These are phyloP conservation scores for Brevimyrus niger DNA, from an alignment of 2,113 vertebrate species.

Conservation along the genomic window DNA sequence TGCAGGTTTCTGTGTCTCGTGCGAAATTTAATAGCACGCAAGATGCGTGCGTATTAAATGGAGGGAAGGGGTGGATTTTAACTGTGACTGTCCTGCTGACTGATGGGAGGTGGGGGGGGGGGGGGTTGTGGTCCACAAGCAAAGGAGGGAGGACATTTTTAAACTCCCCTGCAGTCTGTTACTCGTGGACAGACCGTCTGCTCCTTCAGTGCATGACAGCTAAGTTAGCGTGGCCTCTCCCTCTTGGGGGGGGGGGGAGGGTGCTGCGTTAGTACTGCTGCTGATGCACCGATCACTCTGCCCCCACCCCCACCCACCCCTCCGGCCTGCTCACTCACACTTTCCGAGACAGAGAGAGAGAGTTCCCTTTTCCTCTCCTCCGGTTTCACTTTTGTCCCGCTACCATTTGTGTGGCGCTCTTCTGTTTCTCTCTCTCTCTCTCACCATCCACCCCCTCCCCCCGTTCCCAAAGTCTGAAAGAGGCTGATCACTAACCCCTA, in stretches of 20 bases:
- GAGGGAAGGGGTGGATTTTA: neutral
- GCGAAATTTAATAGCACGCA: neutral
- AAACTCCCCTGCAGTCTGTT: neutral
- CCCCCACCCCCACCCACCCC: neutral
- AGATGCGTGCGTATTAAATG: neutral
- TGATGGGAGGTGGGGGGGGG: neutral
- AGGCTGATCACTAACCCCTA: neutral
- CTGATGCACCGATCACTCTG: neutral
- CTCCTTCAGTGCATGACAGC: neutral
- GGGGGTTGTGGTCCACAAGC: too few relatives aligned
- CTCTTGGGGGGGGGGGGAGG: slow-evolving; percentile 13
- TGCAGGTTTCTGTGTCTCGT: neutral
- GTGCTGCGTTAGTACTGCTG: neutral
- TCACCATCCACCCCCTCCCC: too few relatives aligned
- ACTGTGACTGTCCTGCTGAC: neutral
- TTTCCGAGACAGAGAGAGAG: neutral
- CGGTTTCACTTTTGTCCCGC: neutral
- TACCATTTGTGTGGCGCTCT: neutral
- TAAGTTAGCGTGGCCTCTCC: neutral
- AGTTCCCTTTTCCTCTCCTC: neutral
- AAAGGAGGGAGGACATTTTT: neutral
- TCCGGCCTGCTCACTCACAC: neutral
- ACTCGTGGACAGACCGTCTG: neutral
- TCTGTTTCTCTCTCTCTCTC: neutral
- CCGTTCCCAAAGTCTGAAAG: neutral